Conservation (phyloP, 2,888 invertebrate species). For the Athripsodes cinereus region DNA sequence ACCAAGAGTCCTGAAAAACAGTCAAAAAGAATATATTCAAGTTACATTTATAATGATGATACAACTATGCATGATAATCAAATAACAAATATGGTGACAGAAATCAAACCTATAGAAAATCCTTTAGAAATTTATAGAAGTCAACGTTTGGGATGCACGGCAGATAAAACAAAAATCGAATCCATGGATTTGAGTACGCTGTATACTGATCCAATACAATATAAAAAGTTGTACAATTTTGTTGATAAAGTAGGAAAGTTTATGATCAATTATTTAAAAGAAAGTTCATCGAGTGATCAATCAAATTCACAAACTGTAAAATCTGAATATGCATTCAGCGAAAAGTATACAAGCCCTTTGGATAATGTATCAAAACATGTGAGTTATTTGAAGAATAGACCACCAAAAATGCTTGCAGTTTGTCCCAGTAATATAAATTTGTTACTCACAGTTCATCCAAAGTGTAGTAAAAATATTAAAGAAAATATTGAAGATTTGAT, state of each 20-base stretch:
- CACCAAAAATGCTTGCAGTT: slow-evolving; percentile 34
- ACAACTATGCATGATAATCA: not conserved
- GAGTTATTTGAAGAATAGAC: slow-evolving; percentile 28
- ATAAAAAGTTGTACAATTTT: slow-evolving; percentile 15
- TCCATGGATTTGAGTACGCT: not conserved
- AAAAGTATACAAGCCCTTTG: slow-evolving; percentile 36
- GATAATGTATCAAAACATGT: slow-evolving; percentile 28
- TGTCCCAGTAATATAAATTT: slow-evolving; percentile 32
- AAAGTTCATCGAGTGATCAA: not conserved
- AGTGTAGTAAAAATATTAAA: not conserved
- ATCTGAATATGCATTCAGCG: slow-evolving; percentile 39
- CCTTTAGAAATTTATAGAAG: slow-evolving; percentile 19
- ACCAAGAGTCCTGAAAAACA: slow-evolving; percentile 25
- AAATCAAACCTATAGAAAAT: slow-evolving; percentile 32
- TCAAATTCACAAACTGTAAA: slow-evolving; percentile 3
- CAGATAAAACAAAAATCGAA: no score
- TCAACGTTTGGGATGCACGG: slow-evolving; percentile 17
- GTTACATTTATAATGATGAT: not conserved
- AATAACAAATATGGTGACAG: slow-evolving; percentile 34
- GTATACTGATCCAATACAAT: slow-evolving; percentile 7
- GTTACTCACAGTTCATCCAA: slow-evolving; percentile 17
- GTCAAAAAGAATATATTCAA: slow-evolving; percentile 23
- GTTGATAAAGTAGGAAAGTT: slow-evolving; percentile 16
- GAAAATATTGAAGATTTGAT: slow-evolving; percentile 1
- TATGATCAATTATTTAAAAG: slow-evolving; percentile 11